Evolutionary conservation across 2,888 invertebrate genomes (phyloP), one percentile per base, ranked within the genome.

Genomic region (Xylocampa areola): DNA sequence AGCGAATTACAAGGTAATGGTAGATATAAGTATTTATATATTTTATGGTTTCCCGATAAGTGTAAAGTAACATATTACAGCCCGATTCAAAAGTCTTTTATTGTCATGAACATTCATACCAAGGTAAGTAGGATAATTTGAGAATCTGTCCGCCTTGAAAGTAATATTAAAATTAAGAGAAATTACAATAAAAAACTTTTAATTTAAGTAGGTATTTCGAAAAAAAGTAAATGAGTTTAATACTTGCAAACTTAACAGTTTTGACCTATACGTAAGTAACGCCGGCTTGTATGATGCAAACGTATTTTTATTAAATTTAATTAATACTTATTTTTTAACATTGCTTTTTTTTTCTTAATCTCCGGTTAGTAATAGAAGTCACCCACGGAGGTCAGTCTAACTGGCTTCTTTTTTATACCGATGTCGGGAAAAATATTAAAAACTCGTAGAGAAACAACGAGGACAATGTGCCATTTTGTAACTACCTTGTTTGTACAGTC

Each of bases 111-210:
- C 30, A 30, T 19, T 33, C 33, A 21, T 10, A 23, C 4, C 43
- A 44, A 44, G 44, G 32, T n/a, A 33, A 2, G n/a, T 33, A 3
- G 16, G 44, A 8, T 25, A 4, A n/a, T 44, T 44, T 16, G 4
- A 16, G n/a, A 40, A 2, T 40, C n/a, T 5, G 5, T 14, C 25
- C 25, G 5, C 50, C 40, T 49, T 25, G 49, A 23, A 37, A 14
- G 21, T 17, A 37, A 14, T 25, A 10, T 29, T 29, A 8, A 13
- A 14, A 2, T 8, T 19, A 7, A 30, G 25, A 44, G 17, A 25
- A 32, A 44, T 45, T 7, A 14, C 8, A 7, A 35, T 14, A 11
- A 21, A 11, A 3, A 10, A 25, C n/a, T n/a, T n/a, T n/a, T n/a
- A n/a, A n/a, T n/a, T n/a, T 25, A 5, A 5, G 8, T 13, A 32